A percentile compares a stretch with the other conserved stretches of the same genome.
phyloP scores from a whole-genome alignment of 2,888 invertebrate genomes.

The Clivina fossor region DNA sequence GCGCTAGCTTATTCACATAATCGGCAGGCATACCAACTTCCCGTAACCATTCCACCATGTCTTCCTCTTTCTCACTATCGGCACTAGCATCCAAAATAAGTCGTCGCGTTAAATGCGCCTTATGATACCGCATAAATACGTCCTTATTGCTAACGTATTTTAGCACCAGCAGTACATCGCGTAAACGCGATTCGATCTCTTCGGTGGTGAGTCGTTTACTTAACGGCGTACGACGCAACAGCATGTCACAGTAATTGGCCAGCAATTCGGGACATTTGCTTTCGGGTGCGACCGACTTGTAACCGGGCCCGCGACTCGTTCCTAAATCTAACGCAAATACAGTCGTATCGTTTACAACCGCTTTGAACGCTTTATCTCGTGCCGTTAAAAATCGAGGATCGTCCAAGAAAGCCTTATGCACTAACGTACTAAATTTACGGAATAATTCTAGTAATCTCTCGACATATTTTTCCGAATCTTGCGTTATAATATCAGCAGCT shows the following conservation, averaged over 20 bases:
- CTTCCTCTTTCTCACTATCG: conserved; percentile 98
- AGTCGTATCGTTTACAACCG: conserved; percentile 96
- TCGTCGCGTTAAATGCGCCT: conserved; percentile 93
- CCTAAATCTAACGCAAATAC: conserved; percentile 76
- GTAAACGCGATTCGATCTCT: conserved; percentile 91
- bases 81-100: conserved; percentile 97
- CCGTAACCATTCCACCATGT: conserved; percentile 97
- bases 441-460: conserved; percentile 92
- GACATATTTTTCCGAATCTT: conserved; percentile 98
- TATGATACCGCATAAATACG: conserved; percentile 99
- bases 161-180: conserved; percentile 91
- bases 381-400: conserved; percentile 97
- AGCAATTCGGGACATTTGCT: conserved; percentile 98
- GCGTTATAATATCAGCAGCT: conserved; percentile 92
- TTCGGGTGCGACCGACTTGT: conserved; percentile 78
- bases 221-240: conserved; percentile 91
- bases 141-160: conserved; percentile 99
- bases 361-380: conserved; percentile 95
- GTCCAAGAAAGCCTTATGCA: conserved; percentile 92
- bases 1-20: conserved; percentile 95
- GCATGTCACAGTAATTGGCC: conserved; percentile 99
- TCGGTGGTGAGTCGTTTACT: conserved; percentile 96
- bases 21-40: conserved; percentile 99
- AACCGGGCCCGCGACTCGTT: conserved; percentile 63
- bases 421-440: conserved; percentile 86